Evolutionary conservation across 2,888 invertebrate species (phyloP).

Genomic region (Hetaerina titia): DNA sequence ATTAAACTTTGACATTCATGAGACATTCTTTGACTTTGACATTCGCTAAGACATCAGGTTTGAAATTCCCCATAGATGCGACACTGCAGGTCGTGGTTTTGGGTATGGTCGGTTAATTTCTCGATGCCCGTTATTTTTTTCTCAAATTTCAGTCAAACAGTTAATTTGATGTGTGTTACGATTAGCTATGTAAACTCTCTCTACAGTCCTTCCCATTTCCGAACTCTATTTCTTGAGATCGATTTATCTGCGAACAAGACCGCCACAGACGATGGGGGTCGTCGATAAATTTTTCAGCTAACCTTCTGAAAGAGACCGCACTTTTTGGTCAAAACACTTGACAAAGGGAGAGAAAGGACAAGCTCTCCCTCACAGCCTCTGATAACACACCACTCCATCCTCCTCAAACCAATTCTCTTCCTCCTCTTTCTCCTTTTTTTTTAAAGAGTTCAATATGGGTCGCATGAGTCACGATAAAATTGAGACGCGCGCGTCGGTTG

Average conservation of each 20-base stretch:
- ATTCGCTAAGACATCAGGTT: no score
- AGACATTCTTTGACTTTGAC: no score
- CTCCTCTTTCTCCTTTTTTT: not conserved
- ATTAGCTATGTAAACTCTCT: no score
- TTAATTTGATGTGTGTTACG: no score
- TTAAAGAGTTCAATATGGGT: conserved; percentile 41
- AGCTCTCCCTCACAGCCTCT: not conserved
- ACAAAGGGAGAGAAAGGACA: not conserved
- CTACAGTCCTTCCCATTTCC: not conserved
- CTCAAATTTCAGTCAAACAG: no score
- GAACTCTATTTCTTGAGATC: not conserved
- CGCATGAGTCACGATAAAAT: conserved; percentile 62
- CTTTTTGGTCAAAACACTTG: not conserved
- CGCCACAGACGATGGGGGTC: not conserved
- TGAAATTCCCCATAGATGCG: no score
- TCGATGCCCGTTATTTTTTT: no score
- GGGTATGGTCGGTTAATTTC: no score
- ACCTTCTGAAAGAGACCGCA: not conserved
- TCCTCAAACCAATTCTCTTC: not conserved
- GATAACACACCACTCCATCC: not conserved
- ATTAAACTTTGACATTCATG: no score
- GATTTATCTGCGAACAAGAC: not conserved
- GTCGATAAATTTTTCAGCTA: not conserved
- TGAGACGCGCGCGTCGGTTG: conserved; percentile 32
- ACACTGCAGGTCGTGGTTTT: no score